These are phyloP conservation scores for Amphibalanus amphitrite DNA, from an alignment of 1,140 invertebrate species.

Conservation along the genomic window DNA sequence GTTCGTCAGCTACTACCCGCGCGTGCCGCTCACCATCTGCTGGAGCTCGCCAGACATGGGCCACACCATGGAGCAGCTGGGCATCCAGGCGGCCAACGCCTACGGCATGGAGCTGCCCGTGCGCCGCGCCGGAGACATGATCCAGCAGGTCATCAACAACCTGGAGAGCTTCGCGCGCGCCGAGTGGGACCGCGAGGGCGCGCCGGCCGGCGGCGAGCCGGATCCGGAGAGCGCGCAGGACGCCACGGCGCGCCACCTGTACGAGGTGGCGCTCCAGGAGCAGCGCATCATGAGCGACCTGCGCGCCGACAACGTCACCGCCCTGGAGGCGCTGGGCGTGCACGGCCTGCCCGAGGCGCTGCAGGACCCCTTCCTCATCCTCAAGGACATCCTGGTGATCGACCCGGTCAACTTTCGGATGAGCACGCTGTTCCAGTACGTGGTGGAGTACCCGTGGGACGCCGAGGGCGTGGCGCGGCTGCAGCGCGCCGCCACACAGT, in stretches of 20 bases:
- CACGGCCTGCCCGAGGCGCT: background rate
- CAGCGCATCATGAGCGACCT: background rate
- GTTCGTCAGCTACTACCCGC: constrained; percentile 55
- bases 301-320: background rate
- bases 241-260: background rate
- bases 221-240: background rate
- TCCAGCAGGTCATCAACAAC: background rate
- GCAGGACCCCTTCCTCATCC: background rate
- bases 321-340: background rate
- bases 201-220: background rate
- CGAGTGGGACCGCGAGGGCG: background rate
- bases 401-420: background rate
- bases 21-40: constrained; percentile 45
- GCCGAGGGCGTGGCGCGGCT: background rate
- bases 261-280: background rate
- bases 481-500: background rate
- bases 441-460: background rate
- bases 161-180: constrained; percentile 4
- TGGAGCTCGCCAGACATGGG: constrained; percentile 47
- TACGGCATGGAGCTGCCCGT: background rate
- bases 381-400: background rate
- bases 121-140: background rate
- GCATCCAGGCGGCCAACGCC: constrained; percentile 20
- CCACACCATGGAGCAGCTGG: constrained; percentile 46
- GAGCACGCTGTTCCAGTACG: background rate